These are phyloP conservation scores for Steinernema khuongi DNA, from an alignment of 1,140 invertebrate species.

Conservation along the genomic window DNA sequence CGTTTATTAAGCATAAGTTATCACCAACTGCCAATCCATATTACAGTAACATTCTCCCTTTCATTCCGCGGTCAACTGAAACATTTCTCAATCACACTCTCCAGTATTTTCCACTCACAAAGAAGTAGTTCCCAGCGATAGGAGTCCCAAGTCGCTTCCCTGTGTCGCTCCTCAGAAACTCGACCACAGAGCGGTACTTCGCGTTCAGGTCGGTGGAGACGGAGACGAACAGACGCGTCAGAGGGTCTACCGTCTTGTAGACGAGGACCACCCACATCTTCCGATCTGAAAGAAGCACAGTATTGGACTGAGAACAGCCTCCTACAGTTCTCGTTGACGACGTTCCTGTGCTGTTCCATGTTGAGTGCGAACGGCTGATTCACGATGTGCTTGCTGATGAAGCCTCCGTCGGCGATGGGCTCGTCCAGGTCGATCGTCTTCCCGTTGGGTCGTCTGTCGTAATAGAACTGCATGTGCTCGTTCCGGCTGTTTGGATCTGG, in stretches of 20 bases:
- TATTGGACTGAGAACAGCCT: slow-evolving; percentile 17
- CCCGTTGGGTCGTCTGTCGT: slow-evolving; percentile 22
- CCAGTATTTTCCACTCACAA: slow-evolving; percentile 18
- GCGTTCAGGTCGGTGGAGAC: slow-evolving; percentile 30
- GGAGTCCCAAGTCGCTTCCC: slow-evolving; percentile 33
- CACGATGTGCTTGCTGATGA: slow-evolving; percentile 33
- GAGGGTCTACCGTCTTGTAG: slow-evolving; percentile 30
- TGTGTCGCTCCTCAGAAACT: slow-evolving; percentile 32
- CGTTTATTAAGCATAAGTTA: neutral
- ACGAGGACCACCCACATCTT: slow-evolving; percentile 33
- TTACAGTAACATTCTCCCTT: neutral
- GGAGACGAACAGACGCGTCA: slow-evolving; percentile 29
- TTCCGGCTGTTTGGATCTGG: slow-evolving; percentile 31
- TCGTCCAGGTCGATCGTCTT: slow-evolving; percentile 32
- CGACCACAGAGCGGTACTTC: slow-evolving; percentile 31
- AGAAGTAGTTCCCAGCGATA: slow-evolving; percentile 32
- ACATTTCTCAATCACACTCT: neutral
- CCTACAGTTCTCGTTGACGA: slow-evolving; percentile 32
- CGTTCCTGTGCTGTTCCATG: slow-evolving; percentile 31
- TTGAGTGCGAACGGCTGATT: slow-evolving; percentile 27
- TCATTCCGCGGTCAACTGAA: slow-evolving; percentile 27
- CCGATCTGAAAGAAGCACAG: slow-evolving; percentile 19
- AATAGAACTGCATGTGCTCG: slow-evolving; percentile 38
- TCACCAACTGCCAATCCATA: neutral
- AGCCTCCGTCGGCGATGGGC: slow-evolving; percentile 37